These are phyloP conservation scores for Fragum whitleyi DNA, from an alignment of 2,888 invertebrate species.

Conservation along the genomic window DNA sequence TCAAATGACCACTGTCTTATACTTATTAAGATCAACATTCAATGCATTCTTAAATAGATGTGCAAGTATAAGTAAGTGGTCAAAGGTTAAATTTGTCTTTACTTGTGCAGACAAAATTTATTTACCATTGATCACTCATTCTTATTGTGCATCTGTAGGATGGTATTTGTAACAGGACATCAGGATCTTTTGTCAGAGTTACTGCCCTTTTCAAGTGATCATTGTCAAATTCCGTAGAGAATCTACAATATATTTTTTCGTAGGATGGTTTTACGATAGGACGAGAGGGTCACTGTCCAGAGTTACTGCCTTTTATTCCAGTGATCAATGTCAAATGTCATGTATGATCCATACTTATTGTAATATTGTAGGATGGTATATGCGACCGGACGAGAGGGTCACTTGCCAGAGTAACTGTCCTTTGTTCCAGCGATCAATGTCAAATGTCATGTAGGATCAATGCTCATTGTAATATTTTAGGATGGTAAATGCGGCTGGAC, in stretches of 20 bases:
- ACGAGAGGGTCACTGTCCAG: constrained; percentile 75
- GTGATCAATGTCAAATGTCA: too few species aligned
- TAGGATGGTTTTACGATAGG: constrained; percentile 76
- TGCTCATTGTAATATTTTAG: constrained; percentile 55
- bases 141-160: constrained; percentile 60
- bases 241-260: neutral
- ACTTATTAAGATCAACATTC: too few species aligned
- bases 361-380: constrained; percentile 69
- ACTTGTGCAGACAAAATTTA: too few species aligned
- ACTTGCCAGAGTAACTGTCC: constrained; percentile 76
- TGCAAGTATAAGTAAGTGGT: too few species aligned
- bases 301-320: constrained; percentile 76
- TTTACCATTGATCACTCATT: constrained; percentile 69
- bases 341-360: too few species aligned
- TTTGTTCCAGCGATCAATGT: constrained; percentile 75
- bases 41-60: constrained; percentile 42
- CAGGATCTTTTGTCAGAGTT: too few species aligned
- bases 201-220: too few species aligned
- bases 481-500: constrained; percentile 76
- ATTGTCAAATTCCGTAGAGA: too few species aligned
- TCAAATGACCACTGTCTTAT: too few species aligned
- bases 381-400: constrained; percentile 75
- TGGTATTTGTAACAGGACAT: constrained; percentile 75
- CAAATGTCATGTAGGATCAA: too few species aligned
- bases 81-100: too few species aligned